Base-by-base conservation (phyloP, 2,113 vertebrate species). In the Sebastes fasciatus region DNA sequence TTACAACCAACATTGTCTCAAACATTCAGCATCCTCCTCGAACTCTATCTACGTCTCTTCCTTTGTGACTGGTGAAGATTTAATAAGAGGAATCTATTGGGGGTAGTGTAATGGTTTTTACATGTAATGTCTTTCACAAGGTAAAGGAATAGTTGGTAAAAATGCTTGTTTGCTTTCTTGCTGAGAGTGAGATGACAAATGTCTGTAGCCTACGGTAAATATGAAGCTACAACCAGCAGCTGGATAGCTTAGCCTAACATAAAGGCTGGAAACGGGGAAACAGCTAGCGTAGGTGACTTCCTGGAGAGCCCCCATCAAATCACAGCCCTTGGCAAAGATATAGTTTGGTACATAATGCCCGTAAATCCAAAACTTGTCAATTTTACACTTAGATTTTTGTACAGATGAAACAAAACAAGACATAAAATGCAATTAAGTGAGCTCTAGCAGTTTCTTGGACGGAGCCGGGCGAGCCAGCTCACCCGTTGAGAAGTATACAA, bases 211-310 rank as follows among this genome's bases (percentile, higher is more conserved):
- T 11, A 52, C 3, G 17, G 5, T 43, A 26, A 58, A 64, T 64
- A 55, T 49, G n/a, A 74, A 74, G 57, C 9, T 54, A 19, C 5
- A 45, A 14, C 7, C 17, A 51, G 26, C 12, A 65, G 61, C 43
- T 72, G 21, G 34, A 43, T 46, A 58, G 66, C 61, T 77, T 63
- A 64, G 66, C 42, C 66, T 60, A 66, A 46, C 40, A 49, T 17
- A 49, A 64, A 51, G 14, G 12, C 57, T 23, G 64, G 9, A 46
- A 54, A 63, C 17, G 23, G 14, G 14, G 23, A 58, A 60, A 74
- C 60, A 11, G 16, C 34, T 64, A 42, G 11, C 61, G 5, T 64
- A 3, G 17, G 16, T n/a, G 13, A 46, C 34, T 71, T 57, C 5
- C 52, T 45, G 19, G 43, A 13, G 34, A 42, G 40, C 40, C 48